phyloP scores from a whole-genome alignment of 1,140 invertebrate species.

The Maconellicoccus hirsutus region DNA sequence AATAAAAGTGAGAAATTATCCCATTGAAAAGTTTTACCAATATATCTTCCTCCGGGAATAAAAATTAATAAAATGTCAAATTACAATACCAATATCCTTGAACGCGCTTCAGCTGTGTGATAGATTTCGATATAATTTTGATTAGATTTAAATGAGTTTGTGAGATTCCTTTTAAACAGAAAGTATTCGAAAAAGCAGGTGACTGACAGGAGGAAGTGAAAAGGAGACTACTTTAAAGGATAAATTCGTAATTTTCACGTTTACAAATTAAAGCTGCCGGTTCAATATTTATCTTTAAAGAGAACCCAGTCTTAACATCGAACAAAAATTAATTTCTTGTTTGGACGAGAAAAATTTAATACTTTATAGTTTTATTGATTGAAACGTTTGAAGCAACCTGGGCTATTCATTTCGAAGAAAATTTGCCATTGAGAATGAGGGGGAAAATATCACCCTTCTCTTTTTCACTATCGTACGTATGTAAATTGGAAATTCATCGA shows the following conservation, averaged over 20 bases:
- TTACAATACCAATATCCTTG: neutral
- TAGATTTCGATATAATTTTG: neutral
- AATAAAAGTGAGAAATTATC: no score
- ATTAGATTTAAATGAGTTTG: neutral
- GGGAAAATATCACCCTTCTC: no score
- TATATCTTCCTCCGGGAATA: neutral
- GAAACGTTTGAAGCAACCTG: no score
- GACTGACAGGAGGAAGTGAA: neutral
- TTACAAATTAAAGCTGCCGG: neutral
- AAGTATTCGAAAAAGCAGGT: neutral
- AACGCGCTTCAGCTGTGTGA: neutral
- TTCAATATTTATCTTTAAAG: neutral
- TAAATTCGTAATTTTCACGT: no score
- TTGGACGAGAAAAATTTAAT: neutral
- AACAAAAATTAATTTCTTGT: no score
- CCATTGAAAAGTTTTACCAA: neutral
- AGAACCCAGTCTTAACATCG: no score
- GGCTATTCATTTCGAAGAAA: no score
- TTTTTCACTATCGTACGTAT: no score
- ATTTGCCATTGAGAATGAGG: no score
- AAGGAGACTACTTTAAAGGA: neutral
- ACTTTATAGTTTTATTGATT: neutral
- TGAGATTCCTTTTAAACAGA: neutral
- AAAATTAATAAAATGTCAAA: neutral
- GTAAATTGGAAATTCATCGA: neutral